A percentile compares a stretch with the other conserved stretches of the same genome.
These are phyloP conservation scores for Patella depressa DNA, from an alignment of 2,888 invertebrate genomes.

Conservation along the genomic window DNA sequence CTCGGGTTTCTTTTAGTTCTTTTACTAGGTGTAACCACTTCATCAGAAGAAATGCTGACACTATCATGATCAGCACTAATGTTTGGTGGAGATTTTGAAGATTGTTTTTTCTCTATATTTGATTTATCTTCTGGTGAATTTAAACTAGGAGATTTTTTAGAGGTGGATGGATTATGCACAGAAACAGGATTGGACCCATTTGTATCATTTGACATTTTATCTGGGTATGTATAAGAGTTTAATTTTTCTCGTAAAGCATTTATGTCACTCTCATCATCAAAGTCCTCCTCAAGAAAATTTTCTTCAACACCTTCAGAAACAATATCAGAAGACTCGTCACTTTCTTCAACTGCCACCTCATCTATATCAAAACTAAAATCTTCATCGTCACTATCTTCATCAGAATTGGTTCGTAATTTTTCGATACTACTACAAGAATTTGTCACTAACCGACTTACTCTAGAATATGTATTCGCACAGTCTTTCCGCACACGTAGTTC, in stretches of 20 bases:
- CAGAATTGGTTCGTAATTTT: not conserved
- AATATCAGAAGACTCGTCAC: conserved; percentile 5
- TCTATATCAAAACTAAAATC: conserved; percentile 20
- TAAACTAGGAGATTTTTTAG: too few relatives aligned
- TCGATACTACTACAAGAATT: conserved; percentile 1
- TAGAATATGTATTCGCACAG: conserved; percentile 27
- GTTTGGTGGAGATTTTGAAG: not conserved
- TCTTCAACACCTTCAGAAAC: not conserved
- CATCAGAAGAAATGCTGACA: not conserved
- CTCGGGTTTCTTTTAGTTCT: not conserved
- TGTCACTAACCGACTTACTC: conserved; percentile 15
- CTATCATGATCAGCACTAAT: not conserved
- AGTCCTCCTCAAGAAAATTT: not conserved
- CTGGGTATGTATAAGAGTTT: not conserved
- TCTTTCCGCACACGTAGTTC: conserved; percentile 28
- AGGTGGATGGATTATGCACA: not conserved
- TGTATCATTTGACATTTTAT: too few relatives aligned
- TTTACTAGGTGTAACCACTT: conserved; percentile 3
- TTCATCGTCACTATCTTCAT: conserved; percentile 18
- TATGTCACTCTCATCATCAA: conserved; percentile 11
- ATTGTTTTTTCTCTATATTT: not conserved
- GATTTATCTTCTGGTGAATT: not conserved
- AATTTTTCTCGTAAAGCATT: not conserved
- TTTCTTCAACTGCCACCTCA: conserved; percentile 25
- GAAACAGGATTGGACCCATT: too few relatives aligned